Evolutionary conservation across 2,888 invertebrate species (phyloP).

Genomic region (Eupithecia abbreviata): DNA sequence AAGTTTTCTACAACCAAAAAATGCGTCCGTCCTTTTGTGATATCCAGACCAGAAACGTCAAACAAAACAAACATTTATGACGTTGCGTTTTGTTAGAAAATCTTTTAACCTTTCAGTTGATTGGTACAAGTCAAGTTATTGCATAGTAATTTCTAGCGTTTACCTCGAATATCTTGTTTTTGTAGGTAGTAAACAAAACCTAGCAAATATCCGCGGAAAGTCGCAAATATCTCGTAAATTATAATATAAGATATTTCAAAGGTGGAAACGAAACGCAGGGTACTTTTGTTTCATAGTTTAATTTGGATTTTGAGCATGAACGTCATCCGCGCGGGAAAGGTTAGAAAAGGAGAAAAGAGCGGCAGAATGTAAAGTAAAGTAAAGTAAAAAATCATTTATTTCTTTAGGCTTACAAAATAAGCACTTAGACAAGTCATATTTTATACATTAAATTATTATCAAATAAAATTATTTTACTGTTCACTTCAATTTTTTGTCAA

Average conservation of each 20-base stretch:
- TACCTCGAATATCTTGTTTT: neutral
- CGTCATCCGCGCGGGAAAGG: no score
- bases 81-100: conserved; percentile 7
- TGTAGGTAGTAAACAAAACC: neutral
- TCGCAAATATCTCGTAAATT: neutral
- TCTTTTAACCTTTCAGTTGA: neutral
- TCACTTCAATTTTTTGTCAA: no score
- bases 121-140: neutral
- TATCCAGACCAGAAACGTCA: conserved; percentile 1
- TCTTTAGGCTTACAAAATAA: no score
- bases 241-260: neutral
- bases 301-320: neutral
- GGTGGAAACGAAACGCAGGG: neutral
- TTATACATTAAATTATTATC: no score
- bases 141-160: neutral
- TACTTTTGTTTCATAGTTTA: neutral
- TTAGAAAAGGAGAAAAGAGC: no score
- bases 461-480: no score
- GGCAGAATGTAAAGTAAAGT: no score
- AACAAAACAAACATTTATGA: conserved; percentile 24
- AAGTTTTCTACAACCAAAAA: conserved; percentile 34
- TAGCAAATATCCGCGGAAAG: neutral
- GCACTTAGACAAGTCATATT: no score
- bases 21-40: conserved; percentile 32
- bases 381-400: no score